Evolutionary conservation across 2,797 vertebrate species (phyloP).

Genomic region (Rhyacichthys aspro): DNA sequence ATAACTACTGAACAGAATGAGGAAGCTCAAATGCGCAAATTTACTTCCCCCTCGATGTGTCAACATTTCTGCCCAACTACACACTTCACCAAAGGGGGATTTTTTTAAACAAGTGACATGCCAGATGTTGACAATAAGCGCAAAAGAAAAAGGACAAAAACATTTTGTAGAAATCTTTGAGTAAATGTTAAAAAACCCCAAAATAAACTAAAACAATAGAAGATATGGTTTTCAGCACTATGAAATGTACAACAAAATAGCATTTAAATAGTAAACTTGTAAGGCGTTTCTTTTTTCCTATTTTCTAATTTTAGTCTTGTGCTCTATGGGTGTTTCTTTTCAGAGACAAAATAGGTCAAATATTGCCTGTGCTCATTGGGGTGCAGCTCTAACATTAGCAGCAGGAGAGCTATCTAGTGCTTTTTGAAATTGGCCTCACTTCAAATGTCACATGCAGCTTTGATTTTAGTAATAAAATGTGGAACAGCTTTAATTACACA

Average conservation of each 20-base stretch:
- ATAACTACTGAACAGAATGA: constrained; percentile 27
- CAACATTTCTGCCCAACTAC: constrained; percentile 22
- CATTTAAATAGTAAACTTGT: not conserved
- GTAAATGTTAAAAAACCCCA: too few relatives aligned
- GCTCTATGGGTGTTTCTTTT: not conserved
- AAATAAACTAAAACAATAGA: too few relatives aligned
- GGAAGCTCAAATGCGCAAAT: constrained; percentile 40
- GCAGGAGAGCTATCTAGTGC: not conserved
- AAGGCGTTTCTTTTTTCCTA: not conserved
- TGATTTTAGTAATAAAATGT: not conserved
- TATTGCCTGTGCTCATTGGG: constrained; percentile 2
- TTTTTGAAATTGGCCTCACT: constrained; percentile 10
- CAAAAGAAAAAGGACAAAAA: too few relatives aligned
- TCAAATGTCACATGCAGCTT: not conserved
- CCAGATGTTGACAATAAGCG: not conserved
- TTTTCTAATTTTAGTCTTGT: constrained; percentile 5
- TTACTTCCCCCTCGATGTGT: constrained; percentile 39
- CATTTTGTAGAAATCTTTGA: not conserved
- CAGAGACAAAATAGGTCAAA: constrained; percentile 14
- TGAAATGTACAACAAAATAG: not conserved
- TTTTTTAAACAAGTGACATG: too few relatives aligned
- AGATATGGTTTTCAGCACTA: too few relatives aligned
- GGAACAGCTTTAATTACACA: too few relatives aligned
- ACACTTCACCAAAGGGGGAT: too few relatives aligned
- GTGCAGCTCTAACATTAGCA: constrained; percentile 10